Conservation (phyloP, 2,888 invertebrate genomes). For the Diarsia rubi region DNA sequence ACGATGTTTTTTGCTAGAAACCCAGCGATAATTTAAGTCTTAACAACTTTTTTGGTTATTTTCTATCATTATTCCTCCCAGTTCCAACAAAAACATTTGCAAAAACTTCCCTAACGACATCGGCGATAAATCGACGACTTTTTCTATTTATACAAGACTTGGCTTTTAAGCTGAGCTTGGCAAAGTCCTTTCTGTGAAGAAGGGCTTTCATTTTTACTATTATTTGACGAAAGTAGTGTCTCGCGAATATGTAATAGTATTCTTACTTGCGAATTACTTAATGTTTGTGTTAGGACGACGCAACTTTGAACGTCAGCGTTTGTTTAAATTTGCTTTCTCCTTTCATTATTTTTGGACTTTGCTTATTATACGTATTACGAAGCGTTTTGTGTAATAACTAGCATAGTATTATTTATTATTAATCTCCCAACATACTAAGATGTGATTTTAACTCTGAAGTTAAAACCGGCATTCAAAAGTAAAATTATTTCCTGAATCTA, state of each 20-base stretch:
- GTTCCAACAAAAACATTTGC: conserved; percentile 63
- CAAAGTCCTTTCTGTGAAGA: no score
- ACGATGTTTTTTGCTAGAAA: conserved; percentile 40
- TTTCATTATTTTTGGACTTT: conserved; percentile 76
- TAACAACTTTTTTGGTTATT: conserved; percentile 55
- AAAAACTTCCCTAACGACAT: conserved; percentile 67
- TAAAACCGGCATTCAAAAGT: not conserved
- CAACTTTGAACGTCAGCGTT: conserved; percentile 80
- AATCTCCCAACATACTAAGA: not conserved
- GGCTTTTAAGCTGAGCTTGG: conserved; percentile 73
- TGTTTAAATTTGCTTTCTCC: conserved; percentile 84
- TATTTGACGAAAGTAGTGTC: conserved; percentile 78
- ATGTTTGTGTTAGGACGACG: conserved; percentile 83
- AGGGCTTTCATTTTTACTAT: conserved; percentile 67
- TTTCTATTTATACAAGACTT: conserved; percentile 76
- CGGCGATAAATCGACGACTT: conserved; percentile 73
- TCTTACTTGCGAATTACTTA: conserved; percentile 81
- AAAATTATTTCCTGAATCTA: conserved; percentile 2
- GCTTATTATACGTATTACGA: conserved; percentile 64
- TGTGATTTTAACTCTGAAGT: not conserved
- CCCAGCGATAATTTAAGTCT: conserved; percentile 55
- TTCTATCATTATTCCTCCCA: conserved; percentile 60
- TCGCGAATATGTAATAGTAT: conserved; percentile 82
- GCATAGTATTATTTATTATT: conserved; percentile 8
- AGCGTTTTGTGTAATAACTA: conserved; percentile 16